Evolutionary conservation across 1,140 invertebrate genomes (phyloP).

Genomic region (Polypedilum vanderplanki): DNA sequence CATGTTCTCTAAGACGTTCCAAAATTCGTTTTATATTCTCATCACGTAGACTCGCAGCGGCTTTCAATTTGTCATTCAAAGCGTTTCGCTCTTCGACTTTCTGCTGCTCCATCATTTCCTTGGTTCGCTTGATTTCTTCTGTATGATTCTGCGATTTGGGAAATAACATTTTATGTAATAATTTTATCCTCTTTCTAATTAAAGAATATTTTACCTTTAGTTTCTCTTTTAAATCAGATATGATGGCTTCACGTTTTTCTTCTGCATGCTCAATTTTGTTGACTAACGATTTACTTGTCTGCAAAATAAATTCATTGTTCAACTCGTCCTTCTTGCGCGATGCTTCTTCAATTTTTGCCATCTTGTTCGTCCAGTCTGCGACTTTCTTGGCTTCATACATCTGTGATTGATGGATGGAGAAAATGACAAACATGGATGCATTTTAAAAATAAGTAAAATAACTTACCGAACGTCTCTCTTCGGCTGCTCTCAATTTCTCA

Average conservation of each 20-base stretch:
- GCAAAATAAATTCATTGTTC: conserved; percentile 70
- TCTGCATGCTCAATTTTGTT: conserved; percentile 82
- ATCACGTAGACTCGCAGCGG: conserved; percentile 73
- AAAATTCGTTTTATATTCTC: conserved; percentile 82
- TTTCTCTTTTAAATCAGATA: conserved; percentile 76
- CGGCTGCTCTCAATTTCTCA: conserved; percentile 83
- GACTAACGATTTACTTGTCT: conserved; percentile 78
- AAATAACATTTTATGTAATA: background rate
- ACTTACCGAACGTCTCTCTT: conserved; percentile 78
- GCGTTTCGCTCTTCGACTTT: conserved; percentile 72
- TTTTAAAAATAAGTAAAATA: conserved; percentile 24
- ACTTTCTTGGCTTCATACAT: conserved; percentile 78
- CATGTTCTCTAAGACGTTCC: conserved; percentile 81
- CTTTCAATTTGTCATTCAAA: conserved; percentile 76
- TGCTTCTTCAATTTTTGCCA: conserved; percentile 82
- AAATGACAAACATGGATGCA: background rate
- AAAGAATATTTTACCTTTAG: conserved; percentile 66
- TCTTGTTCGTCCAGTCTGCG: conserved; percentile 69
- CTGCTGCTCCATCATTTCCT: conserved; percentile 70
- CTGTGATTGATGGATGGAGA: conserved; percentile 42
- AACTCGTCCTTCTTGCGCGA: conserved; percentile 82
- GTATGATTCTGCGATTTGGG: conserved; percentile 51
- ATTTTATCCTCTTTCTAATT: background rate
- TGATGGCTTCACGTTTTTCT: conserved; percentile 81
- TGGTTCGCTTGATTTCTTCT: conserved; percentile 76